Evolutionary conservation across 2,888 invertebrate species (phyloP), one percentile per base, ranked within the genome.

Genomic region (Idaea biselata): DNA sequence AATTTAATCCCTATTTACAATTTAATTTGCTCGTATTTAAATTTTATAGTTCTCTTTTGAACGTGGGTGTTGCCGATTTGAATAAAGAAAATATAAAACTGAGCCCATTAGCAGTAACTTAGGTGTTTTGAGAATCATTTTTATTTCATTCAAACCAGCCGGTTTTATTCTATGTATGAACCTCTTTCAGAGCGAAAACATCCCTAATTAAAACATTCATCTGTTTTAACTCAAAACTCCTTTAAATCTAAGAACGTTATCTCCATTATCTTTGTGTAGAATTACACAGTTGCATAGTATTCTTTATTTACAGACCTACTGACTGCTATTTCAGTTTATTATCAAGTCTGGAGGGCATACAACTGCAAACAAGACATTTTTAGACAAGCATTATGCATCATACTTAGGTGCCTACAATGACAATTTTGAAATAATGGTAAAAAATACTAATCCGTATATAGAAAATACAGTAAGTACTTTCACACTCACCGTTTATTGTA

Each of bases 51-150:
- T 44, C 44, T 44, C 11, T 44, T 44, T 44, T 11, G 5, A 25
- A 44, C 11, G 44, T 44, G 44, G 44, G 44, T 44, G 44, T 44
- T 11, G 44, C 14, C 44, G 1, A 44, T 44, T 44, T 44, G 44
- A 44, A 44, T 44, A 44, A 44, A 44, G 44, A 44, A 44, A 44
- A 44, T 44, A 44, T 44, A 44, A 44, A 44, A 44, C 44, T 44
- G 44, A 44, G 44, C 6, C 11, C 44, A 44, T 44, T 44, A 44
- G 11, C 44, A 44, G 44, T 44, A 44, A 44, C 44, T 44, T 11
- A 44, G 44, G 11, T 44, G 3, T 44, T 44, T 44, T 44, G 44
- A 44, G 44, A 44, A 44, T 8, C 11, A 44, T 44, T 14, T 44
- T 44, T 44, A 44, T 44, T 44, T 44, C 14, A 44, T 44, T 44